Percentiles rank a stretch among this genome's conserved stretches.
Evolutionary conservation across 2,113 vertebrate genomes (phyloP).

Genomic region (Athene noctua): DNA sequence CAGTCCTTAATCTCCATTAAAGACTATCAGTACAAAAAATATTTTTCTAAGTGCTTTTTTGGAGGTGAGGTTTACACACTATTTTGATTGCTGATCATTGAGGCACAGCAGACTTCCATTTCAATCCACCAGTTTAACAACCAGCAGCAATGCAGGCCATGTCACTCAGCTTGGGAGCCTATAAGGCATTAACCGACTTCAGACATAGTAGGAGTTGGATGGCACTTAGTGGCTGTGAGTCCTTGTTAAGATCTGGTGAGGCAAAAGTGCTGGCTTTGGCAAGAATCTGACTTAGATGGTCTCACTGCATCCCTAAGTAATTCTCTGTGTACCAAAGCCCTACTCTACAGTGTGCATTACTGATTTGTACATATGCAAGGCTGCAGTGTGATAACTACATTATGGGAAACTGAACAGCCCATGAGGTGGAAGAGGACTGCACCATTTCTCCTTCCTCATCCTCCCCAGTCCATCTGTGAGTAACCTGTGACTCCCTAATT

Average conservation of each 20-base stretch:
- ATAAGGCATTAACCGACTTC: background rate
- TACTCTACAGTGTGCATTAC: accelerated
- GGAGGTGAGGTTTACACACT: background rate
- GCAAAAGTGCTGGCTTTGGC: background rate
- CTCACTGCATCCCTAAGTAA: background rate
- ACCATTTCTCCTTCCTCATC: background rate
- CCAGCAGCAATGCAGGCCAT: background rate
- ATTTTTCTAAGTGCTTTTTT: background rate
- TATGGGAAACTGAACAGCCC: background rate
- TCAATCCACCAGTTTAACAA: background rate
- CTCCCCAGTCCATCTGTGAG: background rate
- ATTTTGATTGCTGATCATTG: background rate
- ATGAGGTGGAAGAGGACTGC: background rate
- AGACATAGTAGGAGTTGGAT: background rate
- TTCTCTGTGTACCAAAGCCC: background rate
- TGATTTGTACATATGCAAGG: background rate
- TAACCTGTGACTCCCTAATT: background rate
- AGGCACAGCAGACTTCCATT: background rate
- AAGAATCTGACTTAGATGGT: background rate
- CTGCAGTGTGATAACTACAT: background rate
- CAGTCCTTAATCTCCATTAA: background rate
- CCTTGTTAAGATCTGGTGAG: background rate
- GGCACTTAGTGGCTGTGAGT: background rate
- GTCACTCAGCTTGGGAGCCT: background rate
- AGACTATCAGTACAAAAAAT: background rate